Percentiles rank a stretch among this genome's conserved stretches.
Evolutionary conservation across 2,113 vertebrate genomes (phyloP).

Genomic region (Rhombomys opimus): DNA sequence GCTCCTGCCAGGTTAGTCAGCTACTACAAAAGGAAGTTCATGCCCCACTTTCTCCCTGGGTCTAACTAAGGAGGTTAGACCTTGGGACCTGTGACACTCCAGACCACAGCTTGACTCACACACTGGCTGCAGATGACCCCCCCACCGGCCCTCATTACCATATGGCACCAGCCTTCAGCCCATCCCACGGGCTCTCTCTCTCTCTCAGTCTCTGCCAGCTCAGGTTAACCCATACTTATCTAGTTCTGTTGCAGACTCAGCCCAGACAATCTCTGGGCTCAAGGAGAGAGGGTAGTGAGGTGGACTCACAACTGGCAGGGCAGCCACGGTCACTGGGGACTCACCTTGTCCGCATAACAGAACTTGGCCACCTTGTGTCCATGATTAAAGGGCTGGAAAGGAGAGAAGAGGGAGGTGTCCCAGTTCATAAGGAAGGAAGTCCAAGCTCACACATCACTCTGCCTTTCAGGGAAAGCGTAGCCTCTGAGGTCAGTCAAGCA

Average conservation of each 20-base stretch:
- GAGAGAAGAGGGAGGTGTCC: background rate
- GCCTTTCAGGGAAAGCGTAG: background rate
- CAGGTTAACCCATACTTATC: background rate
- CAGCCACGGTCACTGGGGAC: background rate
- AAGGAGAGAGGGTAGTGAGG: no score
- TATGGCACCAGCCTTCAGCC: fast-evolving
- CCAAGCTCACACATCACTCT: background rate
- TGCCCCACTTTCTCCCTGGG: background rate
- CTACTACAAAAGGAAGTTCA: background rate
- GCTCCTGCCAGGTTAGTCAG: background rate
- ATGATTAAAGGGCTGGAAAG: constrained; percentile 94
- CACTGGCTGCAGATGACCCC: background rate
- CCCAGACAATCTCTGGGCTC: background rate
- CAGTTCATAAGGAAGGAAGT: no score
- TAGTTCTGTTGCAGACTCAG: background rate
- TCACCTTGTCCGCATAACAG: constrained; percentile 97
- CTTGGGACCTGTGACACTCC: background rate
- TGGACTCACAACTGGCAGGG: background rate
- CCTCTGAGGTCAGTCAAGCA: background rate
- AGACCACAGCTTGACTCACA: background rate
- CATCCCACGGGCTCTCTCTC: background rate
- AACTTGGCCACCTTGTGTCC: constrained; percentile 95
- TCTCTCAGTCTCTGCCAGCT: background rate
- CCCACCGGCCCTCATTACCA: fast-evolving
- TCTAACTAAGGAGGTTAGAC: background rate